Percentiles rank a stretch among this genome's conserved stretches.
These are phyloP conservation scores for Littorina saxatilis DNA, from an alignment of 1,140 invertebrate species.

Conservation along the genomic window DNA sequence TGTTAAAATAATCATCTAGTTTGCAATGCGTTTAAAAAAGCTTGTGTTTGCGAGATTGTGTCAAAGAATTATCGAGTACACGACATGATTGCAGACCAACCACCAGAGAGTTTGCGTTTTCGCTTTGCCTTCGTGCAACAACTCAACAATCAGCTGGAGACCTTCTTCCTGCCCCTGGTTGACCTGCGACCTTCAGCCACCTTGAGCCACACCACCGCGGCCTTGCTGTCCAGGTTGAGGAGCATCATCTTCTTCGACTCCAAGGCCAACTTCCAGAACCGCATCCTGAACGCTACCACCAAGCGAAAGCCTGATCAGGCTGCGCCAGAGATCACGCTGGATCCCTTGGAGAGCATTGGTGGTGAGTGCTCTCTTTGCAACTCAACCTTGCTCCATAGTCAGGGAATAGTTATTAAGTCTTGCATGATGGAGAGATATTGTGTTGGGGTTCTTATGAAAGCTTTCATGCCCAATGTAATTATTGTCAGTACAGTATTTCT, in stretches of 20 bases:
- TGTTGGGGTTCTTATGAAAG: too few species aligned
- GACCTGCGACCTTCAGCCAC: conserved; percentile 69
- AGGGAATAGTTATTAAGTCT: too few species aligned
- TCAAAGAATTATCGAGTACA: too few species aligned
- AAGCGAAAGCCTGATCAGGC: conserved; percentile 73
- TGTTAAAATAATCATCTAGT: too few species aligned
- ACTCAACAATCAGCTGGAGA: conserved; percentile 71
- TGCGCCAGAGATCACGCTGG: conserved; percentile 73
- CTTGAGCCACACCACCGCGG: conserved; percentile 68
- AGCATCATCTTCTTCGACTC: conserved; percentile 72
- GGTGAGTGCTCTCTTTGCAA: conserved; percentile 56
- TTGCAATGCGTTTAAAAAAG: too few species aligned
- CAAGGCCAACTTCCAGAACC: conserved; percentile 69
- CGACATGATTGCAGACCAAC: conserved; percentile 63
- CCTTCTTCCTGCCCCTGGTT: conserved; percentile 72
- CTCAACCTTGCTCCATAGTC: too few species aligned
- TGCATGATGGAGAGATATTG: too few species aligned
- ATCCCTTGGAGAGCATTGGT: conserved; percentile 72
- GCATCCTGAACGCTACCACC: conserved; percentile 72
- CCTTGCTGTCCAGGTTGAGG: conserved; percentile 62
- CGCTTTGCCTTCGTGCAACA: conserved; percentile 73
- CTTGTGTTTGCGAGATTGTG: too few species aligned
- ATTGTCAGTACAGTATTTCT: too few species aligned
- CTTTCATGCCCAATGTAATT: too few species aligned
- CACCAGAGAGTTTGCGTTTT: conserved; percentile 71